Base-by-base conservation (phyloP, 2,888 invertebrate species). In the Muschampia plurimacula region DNA sequence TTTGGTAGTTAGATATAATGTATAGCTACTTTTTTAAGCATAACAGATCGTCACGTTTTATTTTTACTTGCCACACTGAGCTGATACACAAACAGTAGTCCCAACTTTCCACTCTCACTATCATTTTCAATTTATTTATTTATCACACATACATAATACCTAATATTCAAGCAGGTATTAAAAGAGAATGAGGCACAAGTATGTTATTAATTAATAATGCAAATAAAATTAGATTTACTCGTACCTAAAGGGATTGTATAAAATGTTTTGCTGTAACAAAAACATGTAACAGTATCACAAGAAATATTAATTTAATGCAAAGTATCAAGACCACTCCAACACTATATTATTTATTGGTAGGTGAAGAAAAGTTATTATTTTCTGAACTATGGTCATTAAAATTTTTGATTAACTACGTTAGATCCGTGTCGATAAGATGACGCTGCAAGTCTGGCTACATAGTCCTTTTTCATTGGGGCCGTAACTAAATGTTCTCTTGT, bases 321-420 rank as follows among this genome's bases (percentile, higher is more conserved):
- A 90, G 84, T 85, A 91, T 89, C 92, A 91, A 92, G 74, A 77
- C 72, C 60, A 36, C 15, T 75, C 8, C 28, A 41, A 69, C 78
- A 57, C 63, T 32, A 78, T 83, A 77, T 75, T 60, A 74, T 77
- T 76, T 80, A 78, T 85, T 83, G 86, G 87, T 87, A 89, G 90
- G 85, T 79, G 84, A 85, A 86, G 89, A 87, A 87, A 93, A 88
- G 91, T 92, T 93, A 93, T 93, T 94, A 93, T 93, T 92, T 93
- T 93, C 89, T 89, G 92, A 92, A 89, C 91, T 92, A 92, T 93
- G 92, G 92, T 93, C 93, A 94, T 94, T 94, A 94, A 94, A 94
- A 93, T 93, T 93, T 92, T 92, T 94, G 93, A 94, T 93, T 93
- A 94, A 92, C 92, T 85, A 89, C 92, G 88, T 92, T 91, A 89